Conservation (phyloP, 1,140 invertebrate genomes). For the Drosophila teissieri region DNA sequence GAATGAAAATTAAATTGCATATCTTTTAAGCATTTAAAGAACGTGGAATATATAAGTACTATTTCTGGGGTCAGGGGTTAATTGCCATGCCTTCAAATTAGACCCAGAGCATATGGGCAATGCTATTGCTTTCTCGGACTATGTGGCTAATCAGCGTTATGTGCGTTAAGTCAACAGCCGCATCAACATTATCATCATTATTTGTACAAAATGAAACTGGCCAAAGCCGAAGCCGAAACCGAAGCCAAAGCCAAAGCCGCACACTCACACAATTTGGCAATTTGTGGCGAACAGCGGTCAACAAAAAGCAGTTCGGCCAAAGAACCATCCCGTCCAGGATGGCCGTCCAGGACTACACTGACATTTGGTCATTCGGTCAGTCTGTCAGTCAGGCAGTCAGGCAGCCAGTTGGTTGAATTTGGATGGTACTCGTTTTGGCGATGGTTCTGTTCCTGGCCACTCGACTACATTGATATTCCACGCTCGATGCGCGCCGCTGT, state of each 20-base stretch:
- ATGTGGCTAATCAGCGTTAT: conserved; percentile 61
- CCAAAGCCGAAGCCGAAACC: conserved; percentile 35
- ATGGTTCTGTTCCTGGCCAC: conserved; percentile 33
- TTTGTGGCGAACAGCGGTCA: conserved; percentile 61
- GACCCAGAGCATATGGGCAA: conserved; percentile 2
- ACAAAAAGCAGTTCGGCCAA: conserved; percentile 34
- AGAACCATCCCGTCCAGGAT: conserved; percentile 18
- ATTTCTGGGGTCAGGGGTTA: not conserved
- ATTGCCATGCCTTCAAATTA: conserved; percentile 19
- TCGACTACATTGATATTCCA: conserved; percentile 78
- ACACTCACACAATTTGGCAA: conserved; percentile 66
- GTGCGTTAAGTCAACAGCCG: conserved; percentile 70
- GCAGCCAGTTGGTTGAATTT: conserved; percentile 26
- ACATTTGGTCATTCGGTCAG: conserved; percentile 38
- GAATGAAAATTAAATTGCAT: too few relatives aligned
- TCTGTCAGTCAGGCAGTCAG: conserved; percentile 31
- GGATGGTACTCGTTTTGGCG: conserved; percentile 15
- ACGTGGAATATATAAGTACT: too few relatives aligned
- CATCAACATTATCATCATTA: conserved; percentile 71
- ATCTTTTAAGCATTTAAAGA: not conserved
- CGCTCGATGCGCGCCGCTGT: conserved; percentile 65
- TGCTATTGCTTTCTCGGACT: conserved; percentile 11
- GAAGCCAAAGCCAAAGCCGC: conserved; percentile 39
- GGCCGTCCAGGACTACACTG: conserved; percentile 29
- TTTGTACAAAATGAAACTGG: conserved; percentile 67